These are phyloP conservation scores for Torymus texanus DNA, from an alignment of 2,888 invertebrate genomes.

Conservation along the genomic window DNA sequence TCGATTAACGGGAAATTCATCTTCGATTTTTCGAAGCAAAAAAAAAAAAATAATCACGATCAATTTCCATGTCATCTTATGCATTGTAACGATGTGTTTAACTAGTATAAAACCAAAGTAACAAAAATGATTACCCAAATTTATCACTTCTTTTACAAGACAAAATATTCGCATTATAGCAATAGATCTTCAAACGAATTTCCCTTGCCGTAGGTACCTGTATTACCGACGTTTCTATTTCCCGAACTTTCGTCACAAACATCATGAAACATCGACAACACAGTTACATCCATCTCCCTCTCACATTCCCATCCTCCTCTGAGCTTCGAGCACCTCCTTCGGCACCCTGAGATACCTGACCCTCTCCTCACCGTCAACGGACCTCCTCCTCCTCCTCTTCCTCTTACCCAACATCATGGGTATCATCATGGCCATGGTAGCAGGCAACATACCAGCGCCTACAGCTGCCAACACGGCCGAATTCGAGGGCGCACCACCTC, in stretches of 20 bases:
- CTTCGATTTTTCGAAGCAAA: too few relatives aligned
- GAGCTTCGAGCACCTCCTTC: neutral
- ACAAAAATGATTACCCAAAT: too few relatives aligned
- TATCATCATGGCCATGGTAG: conserved; percentile 87
- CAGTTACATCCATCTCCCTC: too few relatives aligned
- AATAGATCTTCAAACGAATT: neutral
- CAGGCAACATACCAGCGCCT: conserved; percentile 87
- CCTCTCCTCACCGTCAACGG: conserved; percentile 23
- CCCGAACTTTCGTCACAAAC: too few relatives aligned
- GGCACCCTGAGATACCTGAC: conserved; percentile 27
- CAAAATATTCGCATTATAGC: too few relatives aligned
- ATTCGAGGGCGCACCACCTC: conserved; percentile 74
- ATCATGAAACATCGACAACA: too few relatives aligned
- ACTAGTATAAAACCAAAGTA: too few relatives aligned
- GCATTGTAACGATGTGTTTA: too few relatives aligned
- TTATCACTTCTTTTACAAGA: too few relatives aligned
- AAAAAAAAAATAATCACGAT: too few relatives aligned
- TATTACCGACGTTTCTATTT: neutral
- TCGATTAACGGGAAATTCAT: too few relatives aligned
- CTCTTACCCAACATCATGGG: conserved; percentile 84
- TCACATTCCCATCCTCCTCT: conserved; percentile 24
- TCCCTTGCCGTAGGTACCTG: neutral
- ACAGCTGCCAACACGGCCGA: conserved; percentile 84
- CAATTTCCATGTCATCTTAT: too few relatives aligned
- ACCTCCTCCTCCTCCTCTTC: conserved; percentile 72